Base-by-base conservation (phyloP, 2,888 invertebrate species). In the Vandiemenella viatica region DNA sequence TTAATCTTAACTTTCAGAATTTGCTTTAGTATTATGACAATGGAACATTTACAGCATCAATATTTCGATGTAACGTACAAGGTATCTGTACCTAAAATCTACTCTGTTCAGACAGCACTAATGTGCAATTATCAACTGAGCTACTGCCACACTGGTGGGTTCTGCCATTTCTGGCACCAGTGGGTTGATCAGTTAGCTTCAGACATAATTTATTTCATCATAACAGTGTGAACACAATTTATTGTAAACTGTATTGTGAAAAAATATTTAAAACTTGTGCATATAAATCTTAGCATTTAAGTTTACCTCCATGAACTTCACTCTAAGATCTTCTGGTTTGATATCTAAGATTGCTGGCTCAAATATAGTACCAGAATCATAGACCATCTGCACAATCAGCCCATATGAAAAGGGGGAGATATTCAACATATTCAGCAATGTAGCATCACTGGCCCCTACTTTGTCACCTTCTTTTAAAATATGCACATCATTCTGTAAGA, bases 401-500 rank as follows among this genome's bases (percentile, higher is more conserved):
- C 98, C 98, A 64, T 98, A 99, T 46, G 93, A 92, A 76, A 99
- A 99, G 45, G 98, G 98, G 66, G 95, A 96, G 70, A 99, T 96
- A 77, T 95, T 95, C 75, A 99, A 80, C 98, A 99, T 98, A 78
- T 97, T 98, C 59, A 99, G 76, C 51, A 99, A 82, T 13, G 97
- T 95, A 37, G 97, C 93, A 74, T 98, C 98, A 40, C 95, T 95
- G 64, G 96, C 93, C 62, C 98, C 98, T 53, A 99, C 98, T 71
- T 89, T 95, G 68, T 97, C 97, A 43, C 95, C 96, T 19, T 87
- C 88, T 70, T 89, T 89, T 68, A 89, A 68, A 66, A 89, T 89
- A 67, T 88, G 87, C 48, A 90, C 89, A 71, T 89, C 89, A 58
- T 89, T 89, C 70, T 70, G 56, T 43, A 64, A 61, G 3, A 19